Evolutionary conservation across 2,113 vertebrate species (phyloP), one percentile per base, ranked within the genome.

Genomic region (Epinephelus cyanopodus): DNA sequence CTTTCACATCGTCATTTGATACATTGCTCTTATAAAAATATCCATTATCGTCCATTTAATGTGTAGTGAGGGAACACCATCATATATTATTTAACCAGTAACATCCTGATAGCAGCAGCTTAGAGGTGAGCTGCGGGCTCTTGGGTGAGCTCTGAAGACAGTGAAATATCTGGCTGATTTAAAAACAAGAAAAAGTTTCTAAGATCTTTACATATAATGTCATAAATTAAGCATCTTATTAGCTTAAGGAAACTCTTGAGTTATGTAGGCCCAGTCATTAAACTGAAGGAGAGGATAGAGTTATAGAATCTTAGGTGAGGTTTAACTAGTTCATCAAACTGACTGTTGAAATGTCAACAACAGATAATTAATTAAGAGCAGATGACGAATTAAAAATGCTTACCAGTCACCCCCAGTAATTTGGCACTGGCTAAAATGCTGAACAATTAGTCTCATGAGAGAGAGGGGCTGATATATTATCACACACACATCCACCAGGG

Each of bases 381-480:
- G 42, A 45, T 45, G 42, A 45, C 10, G 42, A 45, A 11, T 45
- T 45, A 45, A 45, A 45, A 45, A 45, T 12, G 42, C 42, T 45
- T 45, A 62, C 29, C 19, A 39, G 1, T 15, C 15, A 18, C 25
- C 18, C 15, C 42, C 6, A 48, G 11, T 58, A 12, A 48, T 25
- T 9, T 21, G 33, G 7, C 18, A 52, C 21, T 33, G 12, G 18
- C 4, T 14, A 60, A 25, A 68, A 53, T 15, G 2, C 11, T 19
- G 9, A 23, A 19, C 53, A 23, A 50, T 67, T 50, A 37, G 14
- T 37, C 21, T 19, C 1, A 21, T 62, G 47, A 47, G 14, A 33
- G 42, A 67, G 10, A 23, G 11, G 8, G 54, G 33, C 21, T 74
- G 71, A 18, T 61, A 62, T 77, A 72, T 42, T n/a, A 54, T 29